Evolutionary conservation across 2,888 invertebrate species (phyloP).

Genomic region (Idaea aversata): DNA sequence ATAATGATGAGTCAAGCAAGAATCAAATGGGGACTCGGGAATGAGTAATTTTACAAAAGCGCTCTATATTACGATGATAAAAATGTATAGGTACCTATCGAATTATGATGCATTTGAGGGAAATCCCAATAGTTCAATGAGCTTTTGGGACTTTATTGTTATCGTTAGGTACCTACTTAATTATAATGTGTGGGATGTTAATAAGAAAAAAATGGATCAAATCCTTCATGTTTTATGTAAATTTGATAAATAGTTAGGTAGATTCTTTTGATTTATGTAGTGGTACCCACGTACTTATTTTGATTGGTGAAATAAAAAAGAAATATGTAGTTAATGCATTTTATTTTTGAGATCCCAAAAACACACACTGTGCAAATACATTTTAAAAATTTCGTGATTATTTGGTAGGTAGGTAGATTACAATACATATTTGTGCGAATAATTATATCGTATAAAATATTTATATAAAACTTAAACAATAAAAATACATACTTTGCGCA

Average conservation of each 20-base stretch:
- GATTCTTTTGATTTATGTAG: not conserved
- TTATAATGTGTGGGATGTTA: not conserved
- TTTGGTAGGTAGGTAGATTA: conserved; percentile 30
- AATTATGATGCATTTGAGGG: not conserved
- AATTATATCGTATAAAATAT: conserved; percentile 22
- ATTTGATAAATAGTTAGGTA: not conserved
- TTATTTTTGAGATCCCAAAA: conserved; percentile 81
- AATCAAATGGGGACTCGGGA: too few species aligned
- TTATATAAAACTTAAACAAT: conserved; percentile 36
- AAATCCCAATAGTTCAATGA: not conserved
- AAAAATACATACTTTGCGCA: conserved; percentile 28
- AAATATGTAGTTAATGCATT: conserved; percentile 62
- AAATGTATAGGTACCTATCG: not conserved
- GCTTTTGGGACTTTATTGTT: not conserved
- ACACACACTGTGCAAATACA: conserved; percentile 72
- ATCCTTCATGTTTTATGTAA: not conserved
- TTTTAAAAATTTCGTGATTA: conserved; percentile 37
- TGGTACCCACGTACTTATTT: too few species aligned
- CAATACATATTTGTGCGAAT: conserved; percentile 30
- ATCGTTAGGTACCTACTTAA: not conserved
- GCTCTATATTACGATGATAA: not conserved
- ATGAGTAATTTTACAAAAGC: too few species aligned
- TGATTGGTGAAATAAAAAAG: conserved; percentile 28
- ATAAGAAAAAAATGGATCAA: conserved; percentile 2
- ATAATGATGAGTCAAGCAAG: too few species aligned